Conservation (phyloP, 2,888 invertebrate species). For the Archaeoteleia sp. region DNA sequence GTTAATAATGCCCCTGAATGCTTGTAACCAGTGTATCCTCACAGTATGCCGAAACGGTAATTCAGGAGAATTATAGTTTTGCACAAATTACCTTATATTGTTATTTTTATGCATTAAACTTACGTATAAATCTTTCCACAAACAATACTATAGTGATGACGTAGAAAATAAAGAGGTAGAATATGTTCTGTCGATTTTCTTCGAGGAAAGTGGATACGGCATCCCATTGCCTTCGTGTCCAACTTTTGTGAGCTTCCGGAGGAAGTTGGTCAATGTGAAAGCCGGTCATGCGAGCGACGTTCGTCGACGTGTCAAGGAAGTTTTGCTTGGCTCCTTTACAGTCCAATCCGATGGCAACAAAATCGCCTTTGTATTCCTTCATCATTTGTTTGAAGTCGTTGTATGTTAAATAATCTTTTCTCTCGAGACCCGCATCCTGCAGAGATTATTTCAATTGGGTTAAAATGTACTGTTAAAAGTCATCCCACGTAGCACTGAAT, state of each 20-base stretch:
- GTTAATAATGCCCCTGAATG: too few relatives aligned
- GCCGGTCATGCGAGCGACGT: slow-evolving; percentile 95
- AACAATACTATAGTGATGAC: slow-evolving; percentile 96
- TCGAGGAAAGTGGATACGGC: slow-evolving; percentile 92
- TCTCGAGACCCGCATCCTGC: slow-evolving; percentile 90
- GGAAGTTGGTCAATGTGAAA: slow-evolving; percentile 85
- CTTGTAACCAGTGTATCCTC: too few relatives aligned
- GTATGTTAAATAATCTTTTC: slow-evolving; percentile 92
- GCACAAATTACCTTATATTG: too few relatives aligned
- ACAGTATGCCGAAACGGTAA: too few relatives aligned
- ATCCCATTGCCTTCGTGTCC: slow-evolving; percentile 88
- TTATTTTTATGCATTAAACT: slow-evolving; percentile 74
- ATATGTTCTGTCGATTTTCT: slow-evolving; percentile 96
- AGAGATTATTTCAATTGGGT: slow-evolving; percentile 41
- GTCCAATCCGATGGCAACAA: slow-evolving; percentile 94
- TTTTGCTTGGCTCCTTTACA: slow-evolving; percentile 97
- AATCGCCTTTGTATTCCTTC: slow-evolving; percentile 97
- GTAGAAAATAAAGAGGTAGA: slow-evolving; percentile 95
- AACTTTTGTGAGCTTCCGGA: slow-evolving; percentile 79
- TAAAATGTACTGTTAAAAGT: too few relatives aligned
- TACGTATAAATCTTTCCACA: slow-evolving; percentile 94
- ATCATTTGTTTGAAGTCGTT: slow-evolving; percentile 96
- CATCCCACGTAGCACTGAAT: too few relatives aligned
- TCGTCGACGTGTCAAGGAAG: slow-evolving; percentile 94
- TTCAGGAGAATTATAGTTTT: too few relatives aligned